Evolutionary conservation across 2,888 invertebrate species (phyloP).

Genomic region (Eurytoma adleriae): DNA sequence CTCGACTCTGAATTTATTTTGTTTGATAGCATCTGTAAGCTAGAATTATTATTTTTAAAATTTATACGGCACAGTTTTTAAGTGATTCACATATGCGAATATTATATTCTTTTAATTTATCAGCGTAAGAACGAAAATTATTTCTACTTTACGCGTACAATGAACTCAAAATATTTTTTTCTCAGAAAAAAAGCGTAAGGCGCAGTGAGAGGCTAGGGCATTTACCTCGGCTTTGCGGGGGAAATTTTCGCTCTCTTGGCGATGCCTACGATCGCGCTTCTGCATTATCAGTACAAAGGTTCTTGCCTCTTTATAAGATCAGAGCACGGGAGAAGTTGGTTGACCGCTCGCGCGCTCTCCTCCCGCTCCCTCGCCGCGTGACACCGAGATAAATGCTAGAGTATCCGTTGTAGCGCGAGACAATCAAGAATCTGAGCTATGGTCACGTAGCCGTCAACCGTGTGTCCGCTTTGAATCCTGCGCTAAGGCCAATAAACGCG

Average conservation of each 20-base stretch:
- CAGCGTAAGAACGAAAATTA: too few species aligned
- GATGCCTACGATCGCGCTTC: slow-evolving; percentile 60
- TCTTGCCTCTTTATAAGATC: slow-evolving; percentile 51
- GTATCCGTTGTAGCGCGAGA: slow-evolving; percentile 59
- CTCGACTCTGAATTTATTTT: too few species aligned
- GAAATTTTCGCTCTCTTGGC: slow-evolving; percentile 1
- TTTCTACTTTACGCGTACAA: not conserved
- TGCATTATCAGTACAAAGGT: slow-evolving; percentile 63
- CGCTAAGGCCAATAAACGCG: slow-evolving; percentile 28
- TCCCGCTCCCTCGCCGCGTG: slow-evolving; percentile 39
- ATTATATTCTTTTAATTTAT: not conserved
- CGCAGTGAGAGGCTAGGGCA: not conserved
- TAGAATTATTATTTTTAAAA: too few species aligned
- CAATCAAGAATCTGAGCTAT: slow-evolving; percentile 68
- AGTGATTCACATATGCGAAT: too few species aligned
- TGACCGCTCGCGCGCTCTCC: slow-evolving; percentile 64
- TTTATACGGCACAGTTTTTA: too few species aligned
- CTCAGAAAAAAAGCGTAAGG: too few species aligned
- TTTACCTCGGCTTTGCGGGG: slow-evolving; percentile 16
- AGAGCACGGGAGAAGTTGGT: slow-evolving; percentile 66
- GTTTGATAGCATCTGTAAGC: too few species aligned
- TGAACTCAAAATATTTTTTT: too few species aligned
- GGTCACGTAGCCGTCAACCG: slow-evolving; percentile 65
- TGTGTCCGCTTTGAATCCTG: slow-evolving; percentile 44
- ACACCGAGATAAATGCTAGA: slow-evolving; percentile 61